Evolutionary conservation across 2,113 vertebrate species (phyloP).

Genomic region (Chionomys nivalis): DNA sequence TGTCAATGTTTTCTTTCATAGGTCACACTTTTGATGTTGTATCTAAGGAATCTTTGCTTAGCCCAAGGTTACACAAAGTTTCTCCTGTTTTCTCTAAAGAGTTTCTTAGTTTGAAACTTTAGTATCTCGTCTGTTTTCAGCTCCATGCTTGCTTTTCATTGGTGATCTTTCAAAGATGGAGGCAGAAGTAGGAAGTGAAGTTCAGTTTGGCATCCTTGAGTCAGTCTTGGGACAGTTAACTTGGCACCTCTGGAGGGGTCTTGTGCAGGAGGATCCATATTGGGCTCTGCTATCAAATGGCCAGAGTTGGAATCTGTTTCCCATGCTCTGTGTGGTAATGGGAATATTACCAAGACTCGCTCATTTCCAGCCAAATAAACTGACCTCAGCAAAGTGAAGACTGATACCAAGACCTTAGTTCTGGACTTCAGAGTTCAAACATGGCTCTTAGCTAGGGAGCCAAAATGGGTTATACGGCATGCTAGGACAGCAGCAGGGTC

Average conservation of each 20-base stretch:
- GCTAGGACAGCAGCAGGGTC: not conserved
- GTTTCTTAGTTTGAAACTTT: conserved; percentile 44
- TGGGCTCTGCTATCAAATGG: not conserved
- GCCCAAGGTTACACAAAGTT: conserved; percentile 46
- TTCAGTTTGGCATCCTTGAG: not conserved
- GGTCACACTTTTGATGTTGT: conserved; percentile 52
- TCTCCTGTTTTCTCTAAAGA: conserved; percentile 29
- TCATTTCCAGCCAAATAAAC: not conserved
- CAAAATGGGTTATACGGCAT: not conserved
- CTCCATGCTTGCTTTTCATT: conserved; percentile 9
- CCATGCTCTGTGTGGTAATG: not conserved
- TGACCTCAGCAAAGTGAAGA: conserved; percentile 10
- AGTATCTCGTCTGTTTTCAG: not conserved
- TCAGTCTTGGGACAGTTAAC: not conserved
- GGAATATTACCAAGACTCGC: not conserved
- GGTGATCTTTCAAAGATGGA: not conserved
- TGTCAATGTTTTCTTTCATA: conserved; percentile 51
- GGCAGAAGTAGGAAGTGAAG: not conserved
- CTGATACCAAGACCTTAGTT: not conserved
- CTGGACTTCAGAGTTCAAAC: not conserved
- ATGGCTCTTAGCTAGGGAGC: not conserved
- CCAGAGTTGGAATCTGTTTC: not conserved
- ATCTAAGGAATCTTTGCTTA: conserved; percentile 63
- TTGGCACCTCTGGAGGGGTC: not conserved
- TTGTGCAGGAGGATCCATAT: not conserved